Percentiles rank a stretch among this genome's conserved stretches.
phyloP scores from a whole-genome alignment of 2,113 vertebrate species.

The Xenopus borealis region DNA sequence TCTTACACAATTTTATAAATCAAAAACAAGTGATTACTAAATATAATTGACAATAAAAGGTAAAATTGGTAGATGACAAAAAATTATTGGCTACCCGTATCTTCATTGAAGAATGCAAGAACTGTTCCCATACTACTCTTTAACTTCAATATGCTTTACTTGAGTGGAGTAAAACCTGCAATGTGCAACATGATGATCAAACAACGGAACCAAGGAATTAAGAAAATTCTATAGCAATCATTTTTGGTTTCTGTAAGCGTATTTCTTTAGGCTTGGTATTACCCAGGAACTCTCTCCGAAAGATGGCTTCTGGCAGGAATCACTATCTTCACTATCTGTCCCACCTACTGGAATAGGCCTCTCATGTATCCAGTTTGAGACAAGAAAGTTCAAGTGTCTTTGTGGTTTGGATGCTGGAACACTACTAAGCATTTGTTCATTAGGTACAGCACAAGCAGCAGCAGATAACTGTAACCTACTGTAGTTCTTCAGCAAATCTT shows the following conservation, averaged over 20 bases:
- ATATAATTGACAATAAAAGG: too few species aligned
- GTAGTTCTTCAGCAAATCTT: conserved; percentile 40
- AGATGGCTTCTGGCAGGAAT: conserved; percentile 75
- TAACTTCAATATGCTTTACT: too few species aligned
- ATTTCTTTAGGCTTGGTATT: conserved; percentile 86
- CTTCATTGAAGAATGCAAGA: too few species aligned
- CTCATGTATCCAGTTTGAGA: conserved; percentile 70
- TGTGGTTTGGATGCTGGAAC: conserved; percentile 44
- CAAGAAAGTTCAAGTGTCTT: conserved; percentile 28
- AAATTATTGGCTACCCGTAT: too few species aligned
- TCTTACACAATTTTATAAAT: too few species aligned
- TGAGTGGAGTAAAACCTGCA: too few species aligned
- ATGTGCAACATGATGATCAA: too few species aligned
- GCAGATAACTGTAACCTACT: conserved; percentile 53
- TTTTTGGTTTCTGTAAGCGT: conserved; percentile 81
- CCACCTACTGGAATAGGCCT: conserved; percentile 63
- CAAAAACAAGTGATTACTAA: too few species aligned
- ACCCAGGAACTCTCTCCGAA: conserved; percentile 92
- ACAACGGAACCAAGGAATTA: too few species aligned
- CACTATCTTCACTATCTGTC: conserved; percentile 69
- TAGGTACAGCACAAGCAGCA: conserved; percentile 51
- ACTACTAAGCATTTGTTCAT: conserved; percentile 39
- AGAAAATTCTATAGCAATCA: conserved; percentile 44
- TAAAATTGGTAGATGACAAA: too few species aligned
- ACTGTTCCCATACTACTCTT: too few species aligned